Conservation (phyloP, 2,113 vertebrate genomes). For the Chiloscyllium plagiosum region DNA sequence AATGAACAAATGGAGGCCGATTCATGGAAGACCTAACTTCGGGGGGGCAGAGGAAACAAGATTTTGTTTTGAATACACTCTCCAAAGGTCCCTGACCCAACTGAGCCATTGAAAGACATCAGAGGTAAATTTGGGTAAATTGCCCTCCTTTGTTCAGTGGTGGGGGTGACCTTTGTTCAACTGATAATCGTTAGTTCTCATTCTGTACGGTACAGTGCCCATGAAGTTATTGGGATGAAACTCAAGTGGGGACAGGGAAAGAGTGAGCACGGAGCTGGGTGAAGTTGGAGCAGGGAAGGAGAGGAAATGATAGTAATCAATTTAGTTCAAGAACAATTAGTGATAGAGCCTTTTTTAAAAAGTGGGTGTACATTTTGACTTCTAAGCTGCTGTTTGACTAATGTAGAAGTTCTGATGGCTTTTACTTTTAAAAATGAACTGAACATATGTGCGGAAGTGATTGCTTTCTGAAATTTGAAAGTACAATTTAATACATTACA, state of each 20-base stretch:
- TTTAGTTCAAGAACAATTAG: conserved; percentile 20
- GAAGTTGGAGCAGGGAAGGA: background rate
- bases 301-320: background rate
- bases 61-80: background rate
- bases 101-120: background rate
- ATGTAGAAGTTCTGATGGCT: background rate
- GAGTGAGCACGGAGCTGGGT: too few relatives aligned
- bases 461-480: background rate
- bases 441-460: background rate
- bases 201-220: background rate
- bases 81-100: background rate
- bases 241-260: too few relatives aligned
- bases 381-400: background rate
- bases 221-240: background rate
- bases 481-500: background rate
- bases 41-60: background rate
- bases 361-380: background rate
- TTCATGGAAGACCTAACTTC: background rate
- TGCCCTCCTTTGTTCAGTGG: background rate
- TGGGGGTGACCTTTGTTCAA: background rate
- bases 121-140: background rate
- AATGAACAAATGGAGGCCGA: background rate
- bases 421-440: background rate
- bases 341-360: background rate
- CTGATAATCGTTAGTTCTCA: background rate